phyloP scores from a whole-genome alignment of 2,888 invertebrate species.

The Acleris emargana region DNA sequence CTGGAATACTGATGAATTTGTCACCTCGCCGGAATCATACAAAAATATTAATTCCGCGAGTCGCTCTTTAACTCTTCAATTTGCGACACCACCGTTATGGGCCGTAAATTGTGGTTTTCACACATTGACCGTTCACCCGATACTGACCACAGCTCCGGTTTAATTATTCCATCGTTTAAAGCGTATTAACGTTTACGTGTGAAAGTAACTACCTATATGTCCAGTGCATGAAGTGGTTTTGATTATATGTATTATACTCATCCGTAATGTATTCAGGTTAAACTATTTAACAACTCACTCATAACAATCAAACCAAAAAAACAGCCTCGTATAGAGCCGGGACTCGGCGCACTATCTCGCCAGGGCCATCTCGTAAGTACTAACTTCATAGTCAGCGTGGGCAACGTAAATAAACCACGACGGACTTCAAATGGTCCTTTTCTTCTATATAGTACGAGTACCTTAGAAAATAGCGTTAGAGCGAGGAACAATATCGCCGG shows the following conservation, averaged over 20 bases:
- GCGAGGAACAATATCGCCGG: slow-evolving; percentile 64
- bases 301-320: slow-evolving; percentile 18
- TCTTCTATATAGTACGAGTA: slow-evolving; percentile 50
- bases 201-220: slow-evolving; percentile 42
- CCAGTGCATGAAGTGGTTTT: slow-evolving; percentile 1
- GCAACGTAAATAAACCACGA: slow-evolving; percentile 70
- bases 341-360: slow-evolving; percentile 23
- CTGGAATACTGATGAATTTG: slow-evolving; percentile 44
- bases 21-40: slow-evolving; percentile 36
- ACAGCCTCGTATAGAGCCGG: slow-evolving; percentile 19
- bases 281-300: slow-evolving; percentile 5
- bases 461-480: slow-evolving; percentile 75
- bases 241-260: neutral
- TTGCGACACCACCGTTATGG: slow-evolving; percentile 47
- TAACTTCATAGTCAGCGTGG: slow-evolving; percentile 57
- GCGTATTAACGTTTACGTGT: slow-evolving; percentile 48
- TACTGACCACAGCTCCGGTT: slow-evolving; percentile 39
- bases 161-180: slow-evolving; percentile 45
- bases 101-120: slow-evolving; percentile 45
- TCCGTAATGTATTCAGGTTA: slow-evolving; percentile 2
- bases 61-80: slow-evolving; percentile 38
- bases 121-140: slow-evolving; percentile 39
- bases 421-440: slow-evolving; percentile 59
- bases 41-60: slow-evolving; percentile 42
- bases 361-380: slow-evolving; percentile 55